These are phyloP conservation scores for Lithobates pipiens DNA, from an alignment of 2,797 vertebrate genomes.

Conservation along the genomic window DNA sequence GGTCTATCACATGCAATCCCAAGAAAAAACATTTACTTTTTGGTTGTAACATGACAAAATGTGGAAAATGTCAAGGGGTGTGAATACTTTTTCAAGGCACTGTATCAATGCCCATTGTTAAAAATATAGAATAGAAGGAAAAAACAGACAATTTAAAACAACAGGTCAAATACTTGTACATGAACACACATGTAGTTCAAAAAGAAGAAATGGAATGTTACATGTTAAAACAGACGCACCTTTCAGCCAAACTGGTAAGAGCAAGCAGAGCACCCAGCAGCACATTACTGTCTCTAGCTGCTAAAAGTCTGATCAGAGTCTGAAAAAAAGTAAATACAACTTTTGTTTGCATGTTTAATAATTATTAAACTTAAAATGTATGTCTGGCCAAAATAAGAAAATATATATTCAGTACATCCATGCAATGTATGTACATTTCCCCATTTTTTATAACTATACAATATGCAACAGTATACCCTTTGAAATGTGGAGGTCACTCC, in stretches of 20 bases:
- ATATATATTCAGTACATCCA: background rate
- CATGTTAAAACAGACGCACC: slow-evolving; percentile 70
- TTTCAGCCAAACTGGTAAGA: slow-evolving; percentile 86
- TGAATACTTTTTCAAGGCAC: too few species aligned
- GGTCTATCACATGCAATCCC: too few species aligned
- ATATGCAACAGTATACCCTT: too few species aligned
- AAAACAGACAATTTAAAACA: background rate
- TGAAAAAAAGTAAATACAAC: slow-evolving; percentile 65
- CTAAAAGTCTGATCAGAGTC: slow-evolving; percentile 86
- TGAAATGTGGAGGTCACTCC: too few species aligned
- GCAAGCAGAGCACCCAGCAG: slow-evolving; percentile 85
- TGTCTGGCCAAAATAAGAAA: background rate
- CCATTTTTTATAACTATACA: too few species aligned
- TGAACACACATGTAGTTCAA: too few species aligned
- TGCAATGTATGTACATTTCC: too few species aligned
- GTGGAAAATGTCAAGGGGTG: too few species aligned
- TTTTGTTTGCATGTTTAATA: background rate
- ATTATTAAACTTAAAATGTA: background rate
- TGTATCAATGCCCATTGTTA: too few species aligned
- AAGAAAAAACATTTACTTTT: too few species aligned
- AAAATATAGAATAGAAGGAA: background rate
- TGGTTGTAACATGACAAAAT: too few species aligned
- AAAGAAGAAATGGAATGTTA: too few species aligned
- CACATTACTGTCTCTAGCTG: slow-evolving; percentile 82
- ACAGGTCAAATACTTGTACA: background rate